Percentiles rank a stretch among this genome's conserved stretches.
Evolutionary conservation across 23 tunicate species (phyloP).

Genomic region (Pegea sp.): DNA sequence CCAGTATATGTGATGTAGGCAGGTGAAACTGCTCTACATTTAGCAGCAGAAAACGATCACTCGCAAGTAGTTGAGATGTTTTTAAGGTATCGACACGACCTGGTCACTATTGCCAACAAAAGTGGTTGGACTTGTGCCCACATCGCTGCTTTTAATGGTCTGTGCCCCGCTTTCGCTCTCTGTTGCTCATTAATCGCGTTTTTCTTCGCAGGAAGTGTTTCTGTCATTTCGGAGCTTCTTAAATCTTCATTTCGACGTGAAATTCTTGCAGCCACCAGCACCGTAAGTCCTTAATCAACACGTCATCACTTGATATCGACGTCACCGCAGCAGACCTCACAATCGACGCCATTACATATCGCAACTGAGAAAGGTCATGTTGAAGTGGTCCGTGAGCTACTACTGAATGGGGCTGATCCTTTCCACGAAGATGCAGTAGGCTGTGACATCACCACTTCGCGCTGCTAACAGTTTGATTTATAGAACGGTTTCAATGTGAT

Average conservation of each 20-base stretch:
- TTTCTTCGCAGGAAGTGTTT: slow-evolving; percentile 80
- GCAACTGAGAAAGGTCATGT: slow-evolving; percentile 82
- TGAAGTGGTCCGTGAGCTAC: slow-evolving; percentile 41
- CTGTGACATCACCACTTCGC: neutral
- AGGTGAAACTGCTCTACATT: slow-evolving; percentile 76
- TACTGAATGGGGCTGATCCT: slow-evolving; percentile 43
- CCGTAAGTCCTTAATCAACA: too few relatives aligned
- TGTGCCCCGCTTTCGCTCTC: too few relatives aligned
- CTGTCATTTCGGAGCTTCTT: slow-evolving; percentile 48
- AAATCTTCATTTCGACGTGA: slow-evolving; percentile 47
- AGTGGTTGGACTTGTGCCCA: slow-evolving; percentile 88
- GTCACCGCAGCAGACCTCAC: slow-evolving; percentile 39
- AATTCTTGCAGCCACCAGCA: slow-evolving; percentile 35
- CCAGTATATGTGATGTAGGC: slow-evolving; percentile 9
- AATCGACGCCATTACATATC: slow-evolving; percentile 51
- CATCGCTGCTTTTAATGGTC: slow-evolving; percentile 63
- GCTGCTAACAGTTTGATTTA: neutral
- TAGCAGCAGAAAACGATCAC: slow-evolving; percentile 88
- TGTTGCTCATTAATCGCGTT: too few relatives aligned
- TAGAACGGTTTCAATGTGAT: slow-evolving; percentile 81
- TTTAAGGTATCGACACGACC: slow-evolving; percentile 26
- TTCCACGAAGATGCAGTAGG: slow-evolving; percentile 73
- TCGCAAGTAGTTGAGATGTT: slow-evolving; percentile 74
- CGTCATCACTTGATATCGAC: too few relatives aligned
- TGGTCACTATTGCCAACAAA: slow-evolving; percentile 63